Base-by-base conservation (phyloP, 2,888 invertebrate genomes). In the Dynastes grantii region DNA sequence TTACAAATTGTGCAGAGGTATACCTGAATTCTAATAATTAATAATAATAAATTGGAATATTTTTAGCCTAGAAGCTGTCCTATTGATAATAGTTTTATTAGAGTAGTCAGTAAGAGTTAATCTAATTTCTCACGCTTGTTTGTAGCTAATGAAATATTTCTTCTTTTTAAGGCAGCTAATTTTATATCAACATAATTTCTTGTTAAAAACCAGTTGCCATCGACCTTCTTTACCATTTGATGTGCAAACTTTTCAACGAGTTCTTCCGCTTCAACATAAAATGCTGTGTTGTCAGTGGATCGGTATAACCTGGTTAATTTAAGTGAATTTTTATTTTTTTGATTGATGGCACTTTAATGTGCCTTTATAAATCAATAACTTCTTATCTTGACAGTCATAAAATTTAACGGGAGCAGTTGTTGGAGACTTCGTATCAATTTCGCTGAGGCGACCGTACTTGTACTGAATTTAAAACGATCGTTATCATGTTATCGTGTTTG, bases 311-410 rank as follows among this genome's bases (percentile, higher is more conserved):
- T 53, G 53, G 32, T 71, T 71, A 55, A 71, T 71, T 71, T 55
- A 71, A 71, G 55, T 58, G 55, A 71, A 55, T 71, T 71, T 70
- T 53, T 53, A 29, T 58, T 73, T 40, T 73, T 73, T 73, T 73
- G 58, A 73, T 73, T 73, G 73, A 73, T 73, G 58, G 58, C 27
- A 61, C 58, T 73, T 73, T 73, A 73, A 73, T 61, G 37, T 22
- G 37, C 73, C 37, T 58, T 73, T 73, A 58, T 71, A 73, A 73
- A 61, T 73, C 73, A 73, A 73, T 73, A 55, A 71, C 16, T 71
- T n/a, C 71, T 71, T 71, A 71, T 71, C 55, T 55, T 55, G 55
- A 71, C 71, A 71, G 71, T 71, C 55, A 71, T 71, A 71, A 71
- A 71, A 71, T 53, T 71, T 71, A 71, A 71, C 53, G 71, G 71